Evolutionary conservation across 2,888 invertebrate species (phyloP).

Genomic region (Chrysolina americana): DNA sequence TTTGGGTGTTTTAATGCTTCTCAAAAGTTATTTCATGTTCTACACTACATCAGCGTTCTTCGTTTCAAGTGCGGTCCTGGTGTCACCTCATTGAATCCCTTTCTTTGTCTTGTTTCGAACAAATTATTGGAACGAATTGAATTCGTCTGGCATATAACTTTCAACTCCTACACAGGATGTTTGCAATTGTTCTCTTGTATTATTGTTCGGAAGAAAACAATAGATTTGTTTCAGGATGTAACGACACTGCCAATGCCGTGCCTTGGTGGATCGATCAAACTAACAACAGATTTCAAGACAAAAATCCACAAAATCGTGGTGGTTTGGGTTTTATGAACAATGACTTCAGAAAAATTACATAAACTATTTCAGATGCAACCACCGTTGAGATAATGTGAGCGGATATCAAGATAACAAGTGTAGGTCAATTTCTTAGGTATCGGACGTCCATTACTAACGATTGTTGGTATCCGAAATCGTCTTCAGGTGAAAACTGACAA

Average conservation of each 20-base stretch:
- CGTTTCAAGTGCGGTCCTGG: neutral
- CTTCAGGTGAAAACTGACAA: no score
- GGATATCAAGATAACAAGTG: no score
- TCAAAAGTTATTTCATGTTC: no score
- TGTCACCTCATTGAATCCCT: neutral
- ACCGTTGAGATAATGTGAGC: no score
- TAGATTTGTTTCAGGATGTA: neutral
- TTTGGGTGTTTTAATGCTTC: no score
- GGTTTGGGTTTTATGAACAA: neutral
- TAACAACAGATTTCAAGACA: neutral
- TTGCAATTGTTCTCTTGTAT: neutral
- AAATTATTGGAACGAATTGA: neutral
- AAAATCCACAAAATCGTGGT: no score
- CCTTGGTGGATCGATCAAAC: neutral
- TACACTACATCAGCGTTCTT: neutral
- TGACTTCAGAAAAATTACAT: no score
- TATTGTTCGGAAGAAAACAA: neutral
- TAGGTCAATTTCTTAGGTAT: no score
- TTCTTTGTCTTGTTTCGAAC: neutral
- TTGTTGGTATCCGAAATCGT: no score
- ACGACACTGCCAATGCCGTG: slow-evolving; percentile 1
- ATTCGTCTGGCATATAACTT: neutral
- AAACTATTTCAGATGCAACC: no score
- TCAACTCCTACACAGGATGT: slow-evolving; percentile 9
- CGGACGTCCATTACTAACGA: no score